phyloP scores from a whole-genome alignment of 2,797 vertebrate species.

The Odontamblyopus rebecca region DNA sequence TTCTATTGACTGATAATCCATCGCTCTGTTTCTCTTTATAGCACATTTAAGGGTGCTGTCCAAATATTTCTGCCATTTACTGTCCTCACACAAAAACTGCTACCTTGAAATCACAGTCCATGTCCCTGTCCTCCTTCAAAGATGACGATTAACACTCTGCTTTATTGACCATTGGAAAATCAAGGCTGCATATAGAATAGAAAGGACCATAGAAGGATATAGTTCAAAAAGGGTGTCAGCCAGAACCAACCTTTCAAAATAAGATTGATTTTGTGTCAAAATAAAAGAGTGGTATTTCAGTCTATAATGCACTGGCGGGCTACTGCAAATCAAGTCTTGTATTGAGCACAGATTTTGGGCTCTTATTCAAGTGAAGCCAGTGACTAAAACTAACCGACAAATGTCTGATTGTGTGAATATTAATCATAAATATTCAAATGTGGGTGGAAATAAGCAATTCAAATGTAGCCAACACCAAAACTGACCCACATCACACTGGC shows the following conservation, averaged over 20 bases:
- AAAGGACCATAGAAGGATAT: conserved; percentile 33
- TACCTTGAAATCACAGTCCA: conserved; percentile 37
- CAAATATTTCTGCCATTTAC: conserved; percentile 18
- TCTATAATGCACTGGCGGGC: conserved; percentile 37
- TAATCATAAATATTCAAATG: conserved; percentile 28
- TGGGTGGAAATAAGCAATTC: conserved; percentile 11
- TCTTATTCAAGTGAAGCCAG: conserved; percentile 22
- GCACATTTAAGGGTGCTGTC: conserved; percentile 18
- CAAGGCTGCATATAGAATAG: conserved; percentile 24
- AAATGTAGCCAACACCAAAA: conserved; percentile 13
- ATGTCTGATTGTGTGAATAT: conserved; percentile 41
- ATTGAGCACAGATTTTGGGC: conserved; percentile 46
- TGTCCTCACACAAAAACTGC: conserved; percentile 19
- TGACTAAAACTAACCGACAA: conserved; percentile 24
- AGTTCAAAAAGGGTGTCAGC: neutral
- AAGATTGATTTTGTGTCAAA: conserved; percentile 19
- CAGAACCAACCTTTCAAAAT: neutral
- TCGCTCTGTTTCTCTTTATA: neutral
- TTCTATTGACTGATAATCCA: neutral
- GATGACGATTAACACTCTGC: conserved; percentile 33
- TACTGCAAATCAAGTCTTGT: conserved; percentile 41
- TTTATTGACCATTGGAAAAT: conserved; percentile 34
- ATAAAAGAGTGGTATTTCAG: conserved; percentile 23
- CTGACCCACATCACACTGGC: conserved; percentile 3
- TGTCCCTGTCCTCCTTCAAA: conserved; percentile 10